Conservation (phyloP, 2,113 vertebrate genomes). For the Campylorhamphus procurvoides region DNA sequence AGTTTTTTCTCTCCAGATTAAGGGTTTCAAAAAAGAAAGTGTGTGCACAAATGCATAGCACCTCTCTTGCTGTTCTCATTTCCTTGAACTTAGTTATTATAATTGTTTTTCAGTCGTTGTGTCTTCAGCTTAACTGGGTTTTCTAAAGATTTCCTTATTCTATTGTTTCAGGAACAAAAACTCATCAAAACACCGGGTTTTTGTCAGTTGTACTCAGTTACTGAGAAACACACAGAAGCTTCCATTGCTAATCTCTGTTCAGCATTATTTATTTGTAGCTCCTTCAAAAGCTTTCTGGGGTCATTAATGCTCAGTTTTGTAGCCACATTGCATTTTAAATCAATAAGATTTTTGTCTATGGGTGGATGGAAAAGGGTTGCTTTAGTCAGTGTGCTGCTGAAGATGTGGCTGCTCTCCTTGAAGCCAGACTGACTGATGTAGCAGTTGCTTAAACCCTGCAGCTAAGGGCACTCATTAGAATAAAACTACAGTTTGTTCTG, state of each 20-base stretch:
- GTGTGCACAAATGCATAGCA: not conserved
- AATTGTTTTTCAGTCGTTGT: not conserved
- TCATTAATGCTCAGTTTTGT: not conserved
- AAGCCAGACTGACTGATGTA: not conserved
- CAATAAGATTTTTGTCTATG: not conserved
- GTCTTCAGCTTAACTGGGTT: not conserved
- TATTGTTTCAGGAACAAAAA: not conserved
- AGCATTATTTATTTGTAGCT: not conserved
- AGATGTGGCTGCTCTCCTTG: not conserved
- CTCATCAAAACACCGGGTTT: not conserved
- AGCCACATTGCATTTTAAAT: not conserved
- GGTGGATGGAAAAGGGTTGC: not conserved
- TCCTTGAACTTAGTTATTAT: not conserved
- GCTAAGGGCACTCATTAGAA: not conserved
- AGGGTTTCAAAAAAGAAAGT: not conserved
- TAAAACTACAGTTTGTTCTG: not conserved
- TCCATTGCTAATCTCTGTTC: not conserved
- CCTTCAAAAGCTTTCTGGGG: not conserved
- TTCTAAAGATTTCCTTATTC: not conserved
- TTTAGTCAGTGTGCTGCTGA: not conserved
- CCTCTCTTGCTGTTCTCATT: not conserved
- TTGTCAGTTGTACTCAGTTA: not conserved
- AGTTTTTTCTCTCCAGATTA: not conserved
- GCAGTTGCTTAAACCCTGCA: not conserved
- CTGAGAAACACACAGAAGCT: not conserved